Base-by-base conservation (phyloP, 2,797 vertebrate genomes). In the Pseudopleuronectes americanus region DNA sequence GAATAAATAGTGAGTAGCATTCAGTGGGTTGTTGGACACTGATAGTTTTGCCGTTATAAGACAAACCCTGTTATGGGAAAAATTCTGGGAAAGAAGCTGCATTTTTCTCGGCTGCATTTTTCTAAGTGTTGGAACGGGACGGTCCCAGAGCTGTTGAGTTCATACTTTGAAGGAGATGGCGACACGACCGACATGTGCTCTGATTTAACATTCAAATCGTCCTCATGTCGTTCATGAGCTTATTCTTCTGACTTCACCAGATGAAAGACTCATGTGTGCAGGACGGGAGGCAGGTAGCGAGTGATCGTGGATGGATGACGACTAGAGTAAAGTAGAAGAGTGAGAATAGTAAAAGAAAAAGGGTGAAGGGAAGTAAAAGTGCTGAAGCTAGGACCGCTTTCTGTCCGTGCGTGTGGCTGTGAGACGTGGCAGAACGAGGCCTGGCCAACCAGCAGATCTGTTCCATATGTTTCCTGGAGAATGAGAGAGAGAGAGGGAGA, bases 391-490 rank as follows among this genome's bases (percentile, higher is more conserved):
- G 56, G 73, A 64, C 71, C 21, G 17, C 67, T 77, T 74, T 55
- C n/a, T 60, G 52, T 56, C 72, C 74, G 77, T 75, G 73, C 21
- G n/a, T 87, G 85, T 58, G 84, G 58, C 74, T 80, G 63, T 84
- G 93, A 96, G 94, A 99, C 94, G 96, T 99, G 97, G 97, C 97
- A 92, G 92, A 92, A 87, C 53, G 72, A 92, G 91, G 87, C 94
- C 79, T 64, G 88, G 94, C 95, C 96, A 96, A 93, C 90, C 92
- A 92, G 93, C 90, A 96, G 95, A 96, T 96, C 91, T 95, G 91
- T 96, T 96, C 95, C 97, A 96, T 97, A 96, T 98, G 97, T 96
- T 98, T 97, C 91, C 91, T 95, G 89, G 93, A 89, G 82, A 86
- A 47, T 71, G 57, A 71, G 66, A 63, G 74, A 61, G 69, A 47